Percentiles rank a stretch among this genome's conserved stretches.
These are phyloP conservation scores for Mnemiopsis leidyi DNA, from an alignment of 37 sponge, comb jelly and placozoan genomes.

Conservation along the genomic window DNA sequence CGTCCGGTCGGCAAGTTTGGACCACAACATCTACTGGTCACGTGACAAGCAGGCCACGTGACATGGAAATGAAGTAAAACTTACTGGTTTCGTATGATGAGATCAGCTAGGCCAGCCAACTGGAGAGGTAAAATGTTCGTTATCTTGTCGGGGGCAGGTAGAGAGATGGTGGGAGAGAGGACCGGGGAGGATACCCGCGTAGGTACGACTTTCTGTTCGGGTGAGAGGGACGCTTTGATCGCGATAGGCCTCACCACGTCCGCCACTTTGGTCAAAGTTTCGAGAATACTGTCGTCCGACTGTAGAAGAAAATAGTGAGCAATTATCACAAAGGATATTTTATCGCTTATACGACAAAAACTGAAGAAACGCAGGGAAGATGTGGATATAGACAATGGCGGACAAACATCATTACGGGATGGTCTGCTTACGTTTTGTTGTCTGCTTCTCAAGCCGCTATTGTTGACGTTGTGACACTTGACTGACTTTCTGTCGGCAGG, in stretches of 20 bases:
- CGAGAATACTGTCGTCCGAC: not conserved
- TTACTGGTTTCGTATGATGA: conserved; percentile 31
- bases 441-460: too few species aligned
- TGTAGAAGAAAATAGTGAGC: not conserved
- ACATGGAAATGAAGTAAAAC: not conserved
- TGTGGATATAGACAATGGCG: not conserved
- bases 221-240: not conserved
- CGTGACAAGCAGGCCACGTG: not conserved
- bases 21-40: too few species aligned
- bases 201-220: not conserved
- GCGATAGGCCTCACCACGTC: conserved; percentile 47
- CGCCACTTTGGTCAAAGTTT: conserved; percentile 12
- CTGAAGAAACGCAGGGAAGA: not conserved
- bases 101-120: conserved; percentile 59
- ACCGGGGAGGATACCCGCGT: not conserved
- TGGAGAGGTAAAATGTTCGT: conserved; percentile 5
- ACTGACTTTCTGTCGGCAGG: not conserved
- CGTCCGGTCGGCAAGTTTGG: too few species aligned
- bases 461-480: conserved; percentile 30
- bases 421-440: not conserved
- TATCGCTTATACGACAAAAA: not conserved
- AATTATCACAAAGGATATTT: not conserved
- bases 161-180: not conserved
- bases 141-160: not conserved
- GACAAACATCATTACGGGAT: too few species aligned